phyloP scores from a whole-genome alignment of 2,888 invertebrate genomes.

The Mechanitis messenoides region DNA sequence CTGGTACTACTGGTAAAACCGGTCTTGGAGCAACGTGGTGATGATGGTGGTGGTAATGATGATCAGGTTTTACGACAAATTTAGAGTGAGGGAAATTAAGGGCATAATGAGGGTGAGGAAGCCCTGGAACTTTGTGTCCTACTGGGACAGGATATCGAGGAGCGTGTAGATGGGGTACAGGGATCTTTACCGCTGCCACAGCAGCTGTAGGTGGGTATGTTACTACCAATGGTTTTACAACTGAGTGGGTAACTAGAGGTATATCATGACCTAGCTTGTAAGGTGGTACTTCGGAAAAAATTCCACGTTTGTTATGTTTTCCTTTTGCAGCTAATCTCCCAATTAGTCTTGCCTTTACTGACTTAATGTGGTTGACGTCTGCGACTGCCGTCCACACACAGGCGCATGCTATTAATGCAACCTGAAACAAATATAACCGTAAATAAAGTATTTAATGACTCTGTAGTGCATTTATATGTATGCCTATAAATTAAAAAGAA shows the following conservation, averaged over 20 bases:
- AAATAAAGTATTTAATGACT: slow-evolving; percentile 22
- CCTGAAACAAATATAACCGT: slow-evolving; percentile 57
- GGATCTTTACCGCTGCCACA: slow-evolving; percentile 65
- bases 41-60: slow-evolving; percentile 67
- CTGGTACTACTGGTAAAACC: slow-evolving; percentile 43
- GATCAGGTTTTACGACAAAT: slow-evolving; percentile 51
- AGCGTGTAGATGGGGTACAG: slow-evolving; percentile 50
- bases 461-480: slow-evolving; percentile 34
- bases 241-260: slow-evolving; percentile 65
- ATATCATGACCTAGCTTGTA: slow-evolving; percentile 71
- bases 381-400: slow-evolving; percentile 47
- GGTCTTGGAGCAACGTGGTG: slow-evolving; percentile 61
- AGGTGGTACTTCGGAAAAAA: slow-evolving; percentile 59
- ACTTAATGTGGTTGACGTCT: slow-evolving; percentile 54
- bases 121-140: slow-evolving; percentile 55
- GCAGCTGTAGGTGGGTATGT: slow-evolving; percentile 67
- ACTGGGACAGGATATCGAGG: slow-evolving; percentile 53
- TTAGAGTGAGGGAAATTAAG: slow-evolving; percentile 58
- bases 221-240: slow-evolving; percentile 67
- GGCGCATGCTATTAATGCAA: slow-evolving; percentile 55
- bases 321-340: slow-evolving; percentile 43
- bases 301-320: slow-evolving; percentile 64
- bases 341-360: slow-evolving; percentile 50
- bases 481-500: neutral
- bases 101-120: slow-evolving; percentile 59